phyloP scores from a whole-genome alignment of 2,797 vertebrate species.

The Clarias laeviceps region DNA sequence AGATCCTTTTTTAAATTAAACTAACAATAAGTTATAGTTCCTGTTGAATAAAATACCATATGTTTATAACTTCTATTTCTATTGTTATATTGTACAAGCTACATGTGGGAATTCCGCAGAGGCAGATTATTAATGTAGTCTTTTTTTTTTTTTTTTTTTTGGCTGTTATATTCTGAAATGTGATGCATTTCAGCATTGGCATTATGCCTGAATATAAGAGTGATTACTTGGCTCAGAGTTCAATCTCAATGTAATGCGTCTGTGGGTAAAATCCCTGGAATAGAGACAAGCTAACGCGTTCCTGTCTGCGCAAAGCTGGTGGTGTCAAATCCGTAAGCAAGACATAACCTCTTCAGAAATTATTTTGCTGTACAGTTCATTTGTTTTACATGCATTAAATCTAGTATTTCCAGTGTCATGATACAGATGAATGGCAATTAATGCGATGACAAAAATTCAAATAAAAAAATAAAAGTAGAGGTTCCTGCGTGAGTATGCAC shows the following conservation, averaged over 20 bases:
- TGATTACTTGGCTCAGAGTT: not conserved
- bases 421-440: not conserved
- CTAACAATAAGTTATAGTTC: not conserved
- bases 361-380: not conserved
- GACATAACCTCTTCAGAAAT: not conserved
- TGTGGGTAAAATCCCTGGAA: not conserved
- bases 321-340: not conserved
- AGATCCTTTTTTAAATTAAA: not conserved
- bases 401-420: not conserved
- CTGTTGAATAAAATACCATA: not conserved
- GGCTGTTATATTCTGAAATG: not conserved
- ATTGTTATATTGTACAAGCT: not conserved
- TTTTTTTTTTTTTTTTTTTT: too few species aligned
- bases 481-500: not conserved
- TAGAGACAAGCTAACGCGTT: not conserved
- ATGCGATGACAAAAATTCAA: not conserved
- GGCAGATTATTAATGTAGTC: not conserved
- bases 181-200: not conserved
- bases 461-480: not conserved
- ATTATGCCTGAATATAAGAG: not conserved
- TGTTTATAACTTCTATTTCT: too few species aligned
- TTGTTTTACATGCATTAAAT: not conserved
- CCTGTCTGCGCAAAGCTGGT: not conserved
- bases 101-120: not conserved
- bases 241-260: not conserved